Percentiles rank a stretch among this genome's conserved stretches.
Conservation (phyloP, 2,888 invertebrate genomes). For the Asteroscopus sphinx region DNA sequence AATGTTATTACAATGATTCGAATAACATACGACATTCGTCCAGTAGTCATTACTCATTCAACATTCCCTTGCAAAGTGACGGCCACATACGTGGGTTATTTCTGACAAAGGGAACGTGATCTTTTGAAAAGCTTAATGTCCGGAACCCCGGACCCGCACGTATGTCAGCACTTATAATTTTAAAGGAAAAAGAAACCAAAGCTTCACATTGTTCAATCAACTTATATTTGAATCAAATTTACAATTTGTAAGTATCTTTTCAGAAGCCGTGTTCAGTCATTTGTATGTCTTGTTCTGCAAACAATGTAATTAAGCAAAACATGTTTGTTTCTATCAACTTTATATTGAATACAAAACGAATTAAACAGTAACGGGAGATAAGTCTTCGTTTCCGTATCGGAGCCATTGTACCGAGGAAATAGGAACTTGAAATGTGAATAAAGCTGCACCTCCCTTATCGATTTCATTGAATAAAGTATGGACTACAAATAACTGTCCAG, state of each 20-base stretch:
- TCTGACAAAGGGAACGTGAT: constrained; percentile 30
- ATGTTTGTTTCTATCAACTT: constrained; percentile 25
- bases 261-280: background rate
- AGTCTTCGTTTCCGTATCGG: constrained; percentile 48
- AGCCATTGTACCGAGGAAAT: constrained; percentile 56
- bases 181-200: constrained; percentile 30
- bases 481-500: constrained; percentile 32
- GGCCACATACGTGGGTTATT: constrained; percentile 30
- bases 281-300: constrained; percentile 15
- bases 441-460: constrained; percentile 45
- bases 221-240: constrained; percentile 40
- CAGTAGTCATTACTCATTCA: constrained; percentile 30
- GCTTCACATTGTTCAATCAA: constrained; percentile 32
- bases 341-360: constrained; percentile 53
- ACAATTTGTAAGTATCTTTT: constrained; percentile 8
- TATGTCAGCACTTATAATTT: constrained; percentile 23
- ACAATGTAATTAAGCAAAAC: constrained; percentile 31
- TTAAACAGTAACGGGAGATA: constrained; percentile 55
- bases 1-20: constrained; percentile 43
- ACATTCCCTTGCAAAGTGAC: constrained; percentile 24
- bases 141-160: constrained; percentile 22
- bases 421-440: constrained; percentile 56
- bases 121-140: constrained; percentile 32
- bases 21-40: constrained; percentile 35
- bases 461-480: constrained; percentile 50